Percentiles rank a stretch among this genome's conserved stretches.
Evolutionary conservation across 2,113 vertebrate genomes (phyloP).

Genomic region (Ovis aries): ARS-UI_Ramb_v3.0 NC_056060.1:77058001-77058500

Average conservation of each 20-base stretch:
- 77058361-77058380: neutral
- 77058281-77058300: neutral
- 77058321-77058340: neutral
- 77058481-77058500: constrained; percentile 29
- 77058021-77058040: neutral
- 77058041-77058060: neutral
- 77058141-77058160: neutral
- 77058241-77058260: constrained; percentile 17
- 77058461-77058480: neutral
- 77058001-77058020: constrained; percentile 19
- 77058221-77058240: neutral
- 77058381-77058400: neutral
- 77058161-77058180: neutral
- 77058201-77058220: neutral
- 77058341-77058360: neutral
- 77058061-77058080: neutral
- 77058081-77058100: neutral
- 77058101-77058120: neutral
- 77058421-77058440: neutral
- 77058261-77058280: neutral
- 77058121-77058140: neutral
- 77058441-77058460: constrained; percentile 7
- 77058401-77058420: neutral
- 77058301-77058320: neutral
- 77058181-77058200: neutral